Evolutionary conservation across 2,113 vertebrate genomes (phyloP), one percentile per base, ranked within the genome.

Genomic region (Psilopsiagon aymara): DNA sequence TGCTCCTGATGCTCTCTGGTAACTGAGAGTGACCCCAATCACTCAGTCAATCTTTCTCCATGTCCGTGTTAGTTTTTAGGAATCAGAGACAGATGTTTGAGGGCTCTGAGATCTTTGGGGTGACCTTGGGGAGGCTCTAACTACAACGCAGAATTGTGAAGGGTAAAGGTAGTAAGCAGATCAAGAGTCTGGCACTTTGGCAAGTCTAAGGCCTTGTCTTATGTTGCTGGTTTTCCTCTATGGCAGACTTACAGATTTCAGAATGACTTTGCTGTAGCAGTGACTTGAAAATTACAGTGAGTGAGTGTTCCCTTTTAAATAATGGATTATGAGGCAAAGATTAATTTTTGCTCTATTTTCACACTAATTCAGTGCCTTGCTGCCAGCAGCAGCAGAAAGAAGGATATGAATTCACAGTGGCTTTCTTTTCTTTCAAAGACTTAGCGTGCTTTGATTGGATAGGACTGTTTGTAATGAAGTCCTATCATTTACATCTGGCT

Each of bases 321-420:
- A 97, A 96, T 96, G 88, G 92, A 96, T 96, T 96, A 95, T 63
- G 57, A 94, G 67, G 78, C 76, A 91, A 91, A 88, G 71, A 95
- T 94, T 96, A 95, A 96, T 97, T 94, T 82, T 90, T 89, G 44
- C 95, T 96, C 69, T 70, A 66, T 94, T 96, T 94, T 92, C 95
- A 91, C 90, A 95, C 86, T 90, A 92, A 77, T 88, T 92, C 73
- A 67, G 76, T 70, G 82, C 93, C 86, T 90, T 64, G 53, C 73
- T 95, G 94, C 84, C 88, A 95, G 86, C 59, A 91, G 86, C 88
- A 91, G 69, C 84, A 60, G 63, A 73, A 59, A 88, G 83, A 35
- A 91, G 53, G 94, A 90, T 90, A 74, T 21, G 41, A 94, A 93
- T 95, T 79, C 94, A 68, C 79, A 71, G 64, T 90, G 95, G 39